A percentile compares a stretch with the other conserved stretches of the same genome.
These are phyloP conservation scores for Nineta flava DNA, from an alignment of 2,888 invertebrate species.

Conservation along the genomic window DNA sequence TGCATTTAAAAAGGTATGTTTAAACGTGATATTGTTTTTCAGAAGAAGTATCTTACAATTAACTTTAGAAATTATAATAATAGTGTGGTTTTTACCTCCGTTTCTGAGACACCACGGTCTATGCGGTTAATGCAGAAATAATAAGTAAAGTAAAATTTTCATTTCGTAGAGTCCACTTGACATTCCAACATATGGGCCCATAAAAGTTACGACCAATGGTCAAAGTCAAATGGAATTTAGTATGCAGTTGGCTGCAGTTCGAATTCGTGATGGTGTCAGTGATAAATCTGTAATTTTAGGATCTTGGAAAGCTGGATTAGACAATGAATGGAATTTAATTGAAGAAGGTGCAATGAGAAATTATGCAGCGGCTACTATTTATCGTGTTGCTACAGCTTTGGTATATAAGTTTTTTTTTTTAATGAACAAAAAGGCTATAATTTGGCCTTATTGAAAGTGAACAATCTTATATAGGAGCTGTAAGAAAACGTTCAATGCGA, in stretches of 20 bases:
- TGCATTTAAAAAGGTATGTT: constrained; percentile 45
- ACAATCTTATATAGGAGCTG: too few relatives aligned
- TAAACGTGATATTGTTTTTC: too few relatives aligned
- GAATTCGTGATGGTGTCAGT: constrained; percentile 54
- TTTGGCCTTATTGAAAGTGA: too few relatives aligned
- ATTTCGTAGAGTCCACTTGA: constrained; percentile 29
- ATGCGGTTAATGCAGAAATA: not conserved
- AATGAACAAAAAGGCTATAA: too few relatives aligned
- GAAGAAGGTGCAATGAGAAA: constrained; percentile 52
- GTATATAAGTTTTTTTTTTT: too few relatives aligned
- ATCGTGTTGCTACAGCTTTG: constrained; percentile 70
- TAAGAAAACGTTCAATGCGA: too few relatives aligned
- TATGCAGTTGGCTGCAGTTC: constrained; percentile 53
- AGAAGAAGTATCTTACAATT: too few relatives aligned
- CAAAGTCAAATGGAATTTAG: constrained; percentile 59
- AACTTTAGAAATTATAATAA: too few relatives aligned
- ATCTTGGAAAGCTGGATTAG: constrained; percentile 62
- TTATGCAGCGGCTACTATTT: constrained; percentile 68
- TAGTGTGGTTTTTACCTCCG: too few relatives aligned
- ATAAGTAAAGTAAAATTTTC: not conserved
- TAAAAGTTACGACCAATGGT: constrained; percentile 48
- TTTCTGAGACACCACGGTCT: too few relatives aligned
- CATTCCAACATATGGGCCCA: constrained; percentile 52
- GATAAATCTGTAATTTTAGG: constrained; percentile 56
- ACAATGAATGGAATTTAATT: constrained; percentile 44